Base-by-base conservation (phyloP, 2,797 vertebrate genomes). In the Lemur catta region DNA sequence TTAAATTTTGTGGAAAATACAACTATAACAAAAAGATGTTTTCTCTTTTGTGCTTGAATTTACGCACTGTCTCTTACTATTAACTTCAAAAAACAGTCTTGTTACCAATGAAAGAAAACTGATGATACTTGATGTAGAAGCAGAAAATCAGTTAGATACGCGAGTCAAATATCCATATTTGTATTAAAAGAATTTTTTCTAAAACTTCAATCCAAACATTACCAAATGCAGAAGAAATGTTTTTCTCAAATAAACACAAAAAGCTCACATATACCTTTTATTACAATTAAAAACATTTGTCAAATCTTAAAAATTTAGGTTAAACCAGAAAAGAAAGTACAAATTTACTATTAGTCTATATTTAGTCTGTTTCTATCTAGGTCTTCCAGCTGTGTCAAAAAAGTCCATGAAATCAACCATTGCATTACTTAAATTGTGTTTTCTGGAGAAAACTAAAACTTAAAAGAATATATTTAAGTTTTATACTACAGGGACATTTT, bases 101-200 rank as follows among this genome's bases (percentile, higher is more conserved):
- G 1, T 72, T 93, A 76, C 12, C 46, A 90, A 24, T 76, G 28
- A 61, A 96, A 97, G 28, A 71, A 28, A 90, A 13, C 7, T 72
- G 35, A 38, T 94, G 22, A 46, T 63, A 52, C 6, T 92, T 94
- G 48, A 92, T 84, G 65, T 0, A 89, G 67, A 97, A 90, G 0
- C 10, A 96, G 50, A 96, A 98, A 94, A 95, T 93, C n/a, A 97
- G 22, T 89, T 93, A 41, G 38, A 0, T 93, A 91, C 84, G 35
- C 92, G 22, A 89, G 8, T 71, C 93, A 94, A 63, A 1, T 72
- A 35, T 52, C 1, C 0, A 87, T 81, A 84, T 50, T 71, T 7
- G 0, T 75, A 59, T 4, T 46, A 14, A 82, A 33, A 89, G 0
- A 2, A 79, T 57, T 88, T 96, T 84, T 96, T 33, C 74, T 2